Base-by-base conservation (phyloP, 2,797 vertebrate genomes). In the Cossypha polioptera region DNA sequence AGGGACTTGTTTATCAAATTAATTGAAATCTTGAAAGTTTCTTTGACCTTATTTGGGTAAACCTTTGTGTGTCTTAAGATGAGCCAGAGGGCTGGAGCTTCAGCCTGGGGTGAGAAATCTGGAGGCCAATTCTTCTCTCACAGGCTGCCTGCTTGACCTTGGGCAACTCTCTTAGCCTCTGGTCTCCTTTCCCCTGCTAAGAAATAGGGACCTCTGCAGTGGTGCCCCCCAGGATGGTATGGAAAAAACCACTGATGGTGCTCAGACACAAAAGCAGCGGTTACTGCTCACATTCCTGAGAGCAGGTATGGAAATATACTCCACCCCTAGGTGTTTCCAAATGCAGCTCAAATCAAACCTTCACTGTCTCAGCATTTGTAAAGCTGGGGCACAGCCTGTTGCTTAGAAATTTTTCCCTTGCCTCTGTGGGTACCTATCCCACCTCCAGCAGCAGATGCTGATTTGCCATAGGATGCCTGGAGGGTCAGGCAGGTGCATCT, bases 51-150 rank as follows among this genome's bases (percentile, higher is more conserved):
- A 57, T 8, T 89, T 57, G 17, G 50, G 13, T 58, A 57, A 90
- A 79, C 19, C 48, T 77, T 69, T 58, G 11, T 42, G 28, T 85
- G 38, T 66, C 88, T 91, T 73, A 40, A 12, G 87, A 80, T 55
- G 71, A 58, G 51, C 33, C 24, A 3, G 69, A 78, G 77, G 40
- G 24, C 13, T 91, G 63, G 59, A 55, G 67, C 21, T 3, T 33
- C 51, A 66, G 20, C 73, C 47, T 43, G 69, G 40, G 40, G 19
- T 26, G 55, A 58, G 71, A 50, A 51, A 35, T 19, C 57, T 7
- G 10, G 19, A 29, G 5, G 15, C 15, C 42, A n/a, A 0, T 43
- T 62, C 55, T 50, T 57, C 50, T 58, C 28, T 73, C 50, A 15
- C 33, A 69, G 58, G 3, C 73, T 50, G 48, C 66, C 48, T 18